phyloP scores from a whole-genome alignment of 2,797 vertebrate species.

The Artibeus lituratus region DNA sequence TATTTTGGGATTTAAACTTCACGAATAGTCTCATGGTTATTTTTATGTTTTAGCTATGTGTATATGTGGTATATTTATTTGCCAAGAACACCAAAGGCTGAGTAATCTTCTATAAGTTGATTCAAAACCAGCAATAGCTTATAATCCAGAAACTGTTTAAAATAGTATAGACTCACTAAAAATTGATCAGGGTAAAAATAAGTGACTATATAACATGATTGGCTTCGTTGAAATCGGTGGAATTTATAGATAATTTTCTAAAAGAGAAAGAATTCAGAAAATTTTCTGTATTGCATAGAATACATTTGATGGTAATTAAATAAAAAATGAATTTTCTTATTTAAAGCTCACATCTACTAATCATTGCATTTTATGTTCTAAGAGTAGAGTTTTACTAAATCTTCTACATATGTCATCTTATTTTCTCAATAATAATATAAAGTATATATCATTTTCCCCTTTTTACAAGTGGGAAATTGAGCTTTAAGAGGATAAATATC shows the following conservation, averaged over 20 bases:
- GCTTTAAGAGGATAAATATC: background rate
- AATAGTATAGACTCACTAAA: background rate
- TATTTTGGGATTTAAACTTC: background rate
- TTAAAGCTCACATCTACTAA: background rate
- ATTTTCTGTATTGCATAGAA: background rate
- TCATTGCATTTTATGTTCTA: background rate
- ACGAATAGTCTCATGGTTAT: background rate
- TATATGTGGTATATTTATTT: background rate
- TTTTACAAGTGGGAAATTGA: background rate
- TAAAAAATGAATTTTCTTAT: background rate
- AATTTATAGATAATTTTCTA: background rate
- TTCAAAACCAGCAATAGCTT: background rate
- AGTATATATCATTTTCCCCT: background rate
- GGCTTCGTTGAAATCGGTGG: background rate
- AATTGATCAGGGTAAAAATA: background rate
- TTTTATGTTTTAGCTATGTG: background rate
- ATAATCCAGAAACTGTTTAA: background rate
- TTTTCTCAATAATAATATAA: background rate
- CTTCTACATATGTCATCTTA: background rate
- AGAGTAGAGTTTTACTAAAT: background rate
- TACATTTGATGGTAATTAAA: background rate
- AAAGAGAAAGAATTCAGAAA: background rate
- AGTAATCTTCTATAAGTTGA: background rate
- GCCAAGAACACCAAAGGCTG: background rate
- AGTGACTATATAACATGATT: background rate